Evolutionary conservation across 2,888 invertebrate species (phyloP), one percentile per base, ranked within the genome.

Genomic region (Polylopha cassiicola): DNA sequence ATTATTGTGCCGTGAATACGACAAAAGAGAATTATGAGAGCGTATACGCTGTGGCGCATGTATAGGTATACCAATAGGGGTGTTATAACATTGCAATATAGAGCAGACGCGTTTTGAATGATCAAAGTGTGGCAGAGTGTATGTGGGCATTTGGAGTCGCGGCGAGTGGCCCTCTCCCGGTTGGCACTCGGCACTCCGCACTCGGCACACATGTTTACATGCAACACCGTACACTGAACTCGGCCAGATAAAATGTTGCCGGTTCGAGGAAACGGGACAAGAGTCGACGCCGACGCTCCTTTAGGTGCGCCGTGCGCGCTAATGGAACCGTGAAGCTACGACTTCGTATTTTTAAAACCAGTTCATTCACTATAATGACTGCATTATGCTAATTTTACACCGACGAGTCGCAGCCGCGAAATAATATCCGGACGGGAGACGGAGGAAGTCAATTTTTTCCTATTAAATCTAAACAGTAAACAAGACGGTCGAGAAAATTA

Each of bases 261-360:
- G 57, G 60, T 79, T 76, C 73, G 65, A 61, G 64, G 78, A 79
- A 78, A 66, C 65, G 69, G 64, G 65, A 64, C 64, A 57, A 56
- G 55, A 61, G 61, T 64, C 61, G 57, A 61, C 58, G 56, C 53
- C 51, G 60, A 48, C 39, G 34, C 30, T 64, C 61, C 57, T 58
- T 62, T 58, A 42, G 55, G 47, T 44, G 53, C 51, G 44, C 47
- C 55, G 47, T 44, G 53, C 51, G 44, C 47, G 48, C 48, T 57
- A 61, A 61, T 61, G 55, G 57, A 60, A 51, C 44, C 55, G 54
- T 53, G 55, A 51, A 56, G 53, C 51, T 41, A 37, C 47, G 49
- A 46, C 54, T 53, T 50, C 50, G 45, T 51, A 51, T 50, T 52
- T 43, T 37, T 48, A 43, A 55, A 65, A 58, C 58, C 57, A 58